These are phyloP conservation scores for Drosophila borborema DNA, from an alignment of 2,888 invertebrate genomes.

Conservation along the genomic window DNA sequence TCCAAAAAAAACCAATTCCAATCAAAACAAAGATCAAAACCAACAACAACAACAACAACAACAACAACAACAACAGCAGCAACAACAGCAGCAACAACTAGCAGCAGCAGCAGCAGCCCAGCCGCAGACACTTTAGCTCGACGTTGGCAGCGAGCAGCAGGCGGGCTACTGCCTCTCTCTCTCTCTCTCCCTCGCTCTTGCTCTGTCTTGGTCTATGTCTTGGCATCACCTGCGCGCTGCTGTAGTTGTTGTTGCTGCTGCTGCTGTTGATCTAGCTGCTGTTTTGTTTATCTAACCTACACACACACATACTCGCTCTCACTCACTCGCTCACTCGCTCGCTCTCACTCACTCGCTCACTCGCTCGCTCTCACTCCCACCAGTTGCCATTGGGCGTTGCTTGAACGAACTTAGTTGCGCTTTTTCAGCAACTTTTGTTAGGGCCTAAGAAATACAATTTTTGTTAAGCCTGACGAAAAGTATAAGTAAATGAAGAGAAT, in stretches of 20 bases:
- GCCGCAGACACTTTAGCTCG: constrained; percentile 48
- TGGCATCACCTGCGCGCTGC: constrained; percentile 58
- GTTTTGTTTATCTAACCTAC: constrained; percentile 63
- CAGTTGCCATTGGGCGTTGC: constrained; percentile 19
- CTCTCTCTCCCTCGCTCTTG: background rate
- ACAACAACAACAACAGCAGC: constrained; percentile 13
- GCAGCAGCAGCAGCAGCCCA: constrained; percentile 29
- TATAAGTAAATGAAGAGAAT: background rate
- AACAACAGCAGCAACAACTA: background rate
- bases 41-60: constrained; percentile 35
- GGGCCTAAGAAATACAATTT: constrained; percentile 29
- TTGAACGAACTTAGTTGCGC: constrained; percentile 43
- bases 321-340: constrained; percentile 20
- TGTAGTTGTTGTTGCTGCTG: constrained; percentile 14
- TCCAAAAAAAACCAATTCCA: constrained; percentile 34
- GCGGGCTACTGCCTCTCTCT: constrained; percentile 40
- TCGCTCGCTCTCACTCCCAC: constrained; percentile 15
- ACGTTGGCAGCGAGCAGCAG: constrained; percentile 43
- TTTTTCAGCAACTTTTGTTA: constrained; percentile 18
- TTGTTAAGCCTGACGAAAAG: constrained; percentile 24
- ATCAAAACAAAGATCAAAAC: constrained; percentile 77
- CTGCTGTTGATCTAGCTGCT: constrained; percentile 37
- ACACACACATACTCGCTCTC: constrained; percentile 34
- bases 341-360: background rate
- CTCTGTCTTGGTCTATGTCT: constrained; percentile 6